These are phyloP conservation scores for Rhodinocichla rosea DNA, from an alignment of 2,113 vertebrate genomes.

Conservation along the genomic window DNA sequence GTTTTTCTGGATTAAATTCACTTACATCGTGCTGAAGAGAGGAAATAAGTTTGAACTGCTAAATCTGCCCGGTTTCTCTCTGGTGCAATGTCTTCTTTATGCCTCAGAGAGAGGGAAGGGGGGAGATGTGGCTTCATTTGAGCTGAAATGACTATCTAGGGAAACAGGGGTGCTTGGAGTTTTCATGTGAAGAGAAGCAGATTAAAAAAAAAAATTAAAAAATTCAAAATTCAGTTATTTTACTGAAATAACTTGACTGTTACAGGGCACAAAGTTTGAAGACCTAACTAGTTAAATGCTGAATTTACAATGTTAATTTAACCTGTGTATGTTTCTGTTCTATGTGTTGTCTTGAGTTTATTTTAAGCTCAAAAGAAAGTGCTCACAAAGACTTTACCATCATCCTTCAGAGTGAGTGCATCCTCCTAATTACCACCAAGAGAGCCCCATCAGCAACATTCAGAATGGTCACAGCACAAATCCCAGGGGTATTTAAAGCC, in stretches of 20 bases:
- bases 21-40: not conserved
- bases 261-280: not conserved
- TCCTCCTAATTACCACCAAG: not conserved
- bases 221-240: not conserved
- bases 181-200: not conserved
- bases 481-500: not conserved
- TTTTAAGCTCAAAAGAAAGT: not conserved
- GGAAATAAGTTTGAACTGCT: not conserved
- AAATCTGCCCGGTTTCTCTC: not conserved
- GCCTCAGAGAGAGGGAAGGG: not conserved
- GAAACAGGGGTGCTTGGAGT: not conserved
- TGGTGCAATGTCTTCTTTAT: not conserved
- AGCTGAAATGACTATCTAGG: not conserved
- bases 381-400: not conserved
- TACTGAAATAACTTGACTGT: not conserved
- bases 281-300: too few relatives aligned
- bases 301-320: not conserved
- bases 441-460: not conserved
- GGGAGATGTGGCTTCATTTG: not conserved
- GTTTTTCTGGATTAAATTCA: slow-evolving; percentile 15
- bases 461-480: not conserved
- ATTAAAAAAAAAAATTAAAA: not conserved
- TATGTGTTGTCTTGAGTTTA: not conserved
- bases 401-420: not conserved
- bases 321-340: not conserved